Percentiles rank a stretch among this genome's conserved stretches.
Evolutionary conservation across 2,113 vertebrate species (phyloP).

Genomic region (Tupaia tana): DNA sequence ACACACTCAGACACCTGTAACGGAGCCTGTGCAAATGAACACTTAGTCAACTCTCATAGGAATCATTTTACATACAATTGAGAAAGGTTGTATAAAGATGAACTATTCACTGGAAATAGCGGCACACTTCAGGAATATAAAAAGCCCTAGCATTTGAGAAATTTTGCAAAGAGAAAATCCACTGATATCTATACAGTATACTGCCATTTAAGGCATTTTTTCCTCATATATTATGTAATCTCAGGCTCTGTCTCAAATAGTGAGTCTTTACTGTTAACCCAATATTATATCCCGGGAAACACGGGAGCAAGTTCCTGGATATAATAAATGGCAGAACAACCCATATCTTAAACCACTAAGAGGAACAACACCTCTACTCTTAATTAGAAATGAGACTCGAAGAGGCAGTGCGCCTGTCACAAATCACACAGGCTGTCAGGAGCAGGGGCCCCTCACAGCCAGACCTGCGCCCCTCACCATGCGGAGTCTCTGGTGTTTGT

Average conservation of each 20-base stretch:
- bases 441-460: rapidly evolving
- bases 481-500: not conserved
- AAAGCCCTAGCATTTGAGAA: not conserved
- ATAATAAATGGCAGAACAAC: not conserved
- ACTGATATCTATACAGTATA: not conserved
- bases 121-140: not conserved
- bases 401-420: too few species aligned
- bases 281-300: not conserved
- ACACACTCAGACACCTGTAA: not conserved
- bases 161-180: not conserved
- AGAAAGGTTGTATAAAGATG: not conserved
- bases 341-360: not conserved
- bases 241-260: not conserved
- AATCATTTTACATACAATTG: not conserved
- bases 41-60: not conserved
- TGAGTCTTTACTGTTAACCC: not conserved
- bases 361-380: not conserved
- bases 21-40: not conserved
- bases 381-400: not conserved
- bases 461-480: too few species aligned
- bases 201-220: not conserved
- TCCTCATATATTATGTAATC: not conserved
- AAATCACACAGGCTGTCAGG: not conserved
- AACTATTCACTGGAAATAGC: not conserved
- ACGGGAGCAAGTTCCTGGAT: not conserved